Percentiles rank a stretch among this genome's conserved stretches.
These are phyloP conservation scores for Gymnoscelis rufifasciata DNA, from an alignment of 2,888 invertebrate species.

Conservation along the genomic window DNA sequence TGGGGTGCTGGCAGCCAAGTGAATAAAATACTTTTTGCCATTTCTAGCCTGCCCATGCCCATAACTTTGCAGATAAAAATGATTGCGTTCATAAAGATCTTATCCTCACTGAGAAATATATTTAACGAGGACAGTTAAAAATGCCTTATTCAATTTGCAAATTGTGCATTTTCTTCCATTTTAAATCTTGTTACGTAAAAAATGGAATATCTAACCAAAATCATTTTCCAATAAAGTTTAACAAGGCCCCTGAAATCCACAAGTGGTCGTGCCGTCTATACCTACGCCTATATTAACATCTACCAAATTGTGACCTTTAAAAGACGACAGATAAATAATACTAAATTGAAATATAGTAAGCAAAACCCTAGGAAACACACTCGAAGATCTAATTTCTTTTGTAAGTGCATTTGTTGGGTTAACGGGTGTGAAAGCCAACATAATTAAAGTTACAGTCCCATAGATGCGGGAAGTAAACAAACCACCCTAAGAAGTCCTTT, in stretches of 20 bases:
- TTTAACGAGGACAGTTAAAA: not conserved
- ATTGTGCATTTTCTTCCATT: not conserved
- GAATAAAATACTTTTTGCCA: conserved; percentile 23
- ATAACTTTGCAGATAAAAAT: conserved; percentile 10
- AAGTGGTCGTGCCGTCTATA: conserved; percentile 71
- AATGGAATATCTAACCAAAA: conserved; percentile 31
- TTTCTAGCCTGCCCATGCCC: conserved; percentile 8
- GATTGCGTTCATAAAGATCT: conserved; percentile 12
- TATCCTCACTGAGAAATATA: conserved; percentile 7
- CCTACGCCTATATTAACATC: conserved; percentile 44
- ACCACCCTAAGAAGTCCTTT: conserved; percentile 29
- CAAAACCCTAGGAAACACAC: conserved; percentile 2
- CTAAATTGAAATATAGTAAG: too few species aligned
- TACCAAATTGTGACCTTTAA: conserved; percentile 27
- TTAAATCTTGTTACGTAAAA: conserved; percentile 9
- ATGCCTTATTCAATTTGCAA: conserved; percentile 6
- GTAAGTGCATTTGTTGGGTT: conserved; percentile 21
- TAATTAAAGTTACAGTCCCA: conserved; percentile 32
- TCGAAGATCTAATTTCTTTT: conserved; percentile 12
- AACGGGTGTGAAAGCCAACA: conserved; percentile 25
- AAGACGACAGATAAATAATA: too few species aligned
- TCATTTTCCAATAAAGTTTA: conserved; percentile 51
- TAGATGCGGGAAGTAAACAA: conserved; percentile 24
- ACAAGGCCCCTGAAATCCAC: conserved; percentile 57
- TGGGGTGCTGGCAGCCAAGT: conserved; percentile 23